Evolutionary conservation across 2,888 invertebrate genomes (phyloP).

Genomic region (Agapostemon virescens): DNA sequence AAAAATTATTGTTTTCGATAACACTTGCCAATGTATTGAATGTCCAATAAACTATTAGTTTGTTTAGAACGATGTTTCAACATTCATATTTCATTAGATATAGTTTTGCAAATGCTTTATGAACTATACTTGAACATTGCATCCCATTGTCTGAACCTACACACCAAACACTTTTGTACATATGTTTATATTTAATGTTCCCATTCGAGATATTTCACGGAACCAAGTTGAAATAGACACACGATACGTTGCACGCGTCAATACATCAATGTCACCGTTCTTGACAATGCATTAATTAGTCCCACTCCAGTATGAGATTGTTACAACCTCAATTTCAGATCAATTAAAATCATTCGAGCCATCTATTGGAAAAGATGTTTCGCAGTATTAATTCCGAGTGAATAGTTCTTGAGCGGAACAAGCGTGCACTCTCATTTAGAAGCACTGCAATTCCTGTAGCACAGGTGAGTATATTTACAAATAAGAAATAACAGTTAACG

Average conservation of each 20-base stretch:
- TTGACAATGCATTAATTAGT: not conserved
- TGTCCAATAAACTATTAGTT: not conserved
- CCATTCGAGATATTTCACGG: not conserved
- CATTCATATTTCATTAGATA: no score
- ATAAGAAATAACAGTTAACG: not conserved
- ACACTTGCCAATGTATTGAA: not conserved
- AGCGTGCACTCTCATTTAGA: not conserved
- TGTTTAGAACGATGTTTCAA: no score
- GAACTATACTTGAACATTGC: no score
- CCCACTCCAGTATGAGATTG: not conserved
- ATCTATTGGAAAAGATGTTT: not conserved
- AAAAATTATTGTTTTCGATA: not conserved
- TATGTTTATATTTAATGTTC: no score
- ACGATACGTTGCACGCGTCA: not conserved
- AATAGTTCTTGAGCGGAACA: not conserved
- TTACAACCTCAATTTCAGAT: not conserved
- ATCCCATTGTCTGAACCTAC: no score
- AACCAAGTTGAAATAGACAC: not conserved
- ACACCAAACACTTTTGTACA: no score
- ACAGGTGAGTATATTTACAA: no score
- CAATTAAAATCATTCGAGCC: not conserved
- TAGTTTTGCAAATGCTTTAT: no score
- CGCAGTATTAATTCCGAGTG: not conserved
- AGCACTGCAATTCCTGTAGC: not conserved
- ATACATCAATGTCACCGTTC: not conserved